Base-by-base conservation (phyloP, 2,888 invertebrate species). In the Endotricha flammealis region DNA sequence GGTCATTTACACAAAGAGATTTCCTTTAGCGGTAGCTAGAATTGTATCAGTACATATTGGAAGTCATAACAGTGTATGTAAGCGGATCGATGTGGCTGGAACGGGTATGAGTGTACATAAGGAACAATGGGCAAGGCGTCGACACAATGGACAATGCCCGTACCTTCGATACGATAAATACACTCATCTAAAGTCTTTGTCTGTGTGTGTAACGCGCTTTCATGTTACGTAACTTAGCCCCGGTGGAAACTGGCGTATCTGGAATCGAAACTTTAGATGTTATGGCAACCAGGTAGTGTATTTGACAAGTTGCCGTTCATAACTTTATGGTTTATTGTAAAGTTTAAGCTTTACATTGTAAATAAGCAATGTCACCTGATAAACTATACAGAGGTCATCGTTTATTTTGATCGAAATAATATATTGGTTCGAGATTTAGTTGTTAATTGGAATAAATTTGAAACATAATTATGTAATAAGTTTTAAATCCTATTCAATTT, bases 71-170 rank as follows among this genome's bases (percentile, higher is more conserved):
- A 68, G 59, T 50, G 61, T 67, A 67, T 68, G 69, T 69, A 66
- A 72, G 64, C 39, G 64, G 60, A 68, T 70, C 70, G 69, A 72
- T 68, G 66, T 68, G 57, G 56, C 57, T 58, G 50, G 56, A 59
- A 57, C 49, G 49, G 56, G 56, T 66, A 64, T 25, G 20, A 29
- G 35, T 62, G 64, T 69, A 77, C 59, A 66, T 61, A 61, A 52
- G 53, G 71, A 85, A 85, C 83, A 85, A 85, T 83, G 66, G 79
- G 43, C 59, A 71, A 72, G 72, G 68, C 73, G 73, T 67, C 68
- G 56, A 76, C 73, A 82, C 83, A 85, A 83, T 85, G 85, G 85
- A 85, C 85, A 85, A 83, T 82, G 73, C 74, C 63, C 54, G 59
- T 72, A 61, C 69, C 70, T 70, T 61, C 69, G 69, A 76, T 72